Percentiles rank a stretch among this genome's conserved stretches.
Conservation (phyloP, 2,113 vertebrate species). For the Melanostigma gelatinosum region DNA sequence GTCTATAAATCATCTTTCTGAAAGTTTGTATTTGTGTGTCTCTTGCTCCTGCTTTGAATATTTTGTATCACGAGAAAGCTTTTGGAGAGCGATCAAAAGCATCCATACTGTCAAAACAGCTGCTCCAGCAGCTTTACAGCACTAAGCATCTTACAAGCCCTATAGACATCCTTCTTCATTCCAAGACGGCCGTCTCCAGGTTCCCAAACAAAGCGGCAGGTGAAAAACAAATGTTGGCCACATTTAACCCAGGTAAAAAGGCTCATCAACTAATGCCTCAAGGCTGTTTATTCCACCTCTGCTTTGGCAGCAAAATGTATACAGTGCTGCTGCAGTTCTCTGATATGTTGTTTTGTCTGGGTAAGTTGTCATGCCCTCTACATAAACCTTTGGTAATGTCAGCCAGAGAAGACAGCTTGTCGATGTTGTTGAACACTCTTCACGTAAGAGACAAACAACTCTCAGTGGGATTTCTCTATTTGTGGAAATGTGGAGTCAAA, state of each 20-base stretch:
- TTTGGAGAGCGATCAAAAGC: constrained; percentile 30
- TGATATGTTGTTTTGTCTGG: constrained; percentile 58
- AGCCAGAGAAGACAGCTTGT: constrained; percentile 41
- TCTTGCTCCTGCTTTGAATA: background rate
- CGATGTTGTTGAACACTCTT: constrained; percentile 16
- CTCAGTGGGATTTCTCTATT: background rate
- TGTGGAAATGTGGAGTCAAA: background rate
- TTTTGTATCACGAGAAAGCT: background rate
- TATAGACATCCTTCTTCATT: constrained; percentile 32
- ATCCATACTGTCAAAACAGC: constrained; percentile 6
- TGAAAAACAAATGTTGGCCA: constrained; percentile 65
- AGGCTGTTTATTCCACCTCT: constrained; percentile 66
- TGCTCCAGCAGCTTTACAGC: constrained; percentile 8
- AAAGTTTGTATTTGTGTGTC: background rate
- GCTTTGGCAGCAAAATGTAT: constrained; percentile 58
- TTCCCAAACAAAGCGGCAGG: constrained; percentile 42
- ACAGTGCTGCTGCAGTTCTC: constrained; percentile 44
- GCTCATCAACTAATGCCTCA: constrained; percentile 67
- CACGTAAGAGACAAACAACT: constrained; percentile 12
- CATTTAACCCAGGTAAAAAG: constrained; percentile 66
- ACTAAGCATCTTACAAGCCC: constrained; percentile 31
- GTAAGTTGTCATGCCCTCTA: constrained; percentile 56
- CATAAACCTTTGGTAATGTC: constrained; percentile 65
- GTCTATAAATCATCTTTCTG: constrained; percentile 2
- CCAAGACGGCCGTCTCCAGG: constrained; percentile 48